Conservation (phyloP, 2,888 invertebrate species). For the Phaedon cochleariae region DNA sequence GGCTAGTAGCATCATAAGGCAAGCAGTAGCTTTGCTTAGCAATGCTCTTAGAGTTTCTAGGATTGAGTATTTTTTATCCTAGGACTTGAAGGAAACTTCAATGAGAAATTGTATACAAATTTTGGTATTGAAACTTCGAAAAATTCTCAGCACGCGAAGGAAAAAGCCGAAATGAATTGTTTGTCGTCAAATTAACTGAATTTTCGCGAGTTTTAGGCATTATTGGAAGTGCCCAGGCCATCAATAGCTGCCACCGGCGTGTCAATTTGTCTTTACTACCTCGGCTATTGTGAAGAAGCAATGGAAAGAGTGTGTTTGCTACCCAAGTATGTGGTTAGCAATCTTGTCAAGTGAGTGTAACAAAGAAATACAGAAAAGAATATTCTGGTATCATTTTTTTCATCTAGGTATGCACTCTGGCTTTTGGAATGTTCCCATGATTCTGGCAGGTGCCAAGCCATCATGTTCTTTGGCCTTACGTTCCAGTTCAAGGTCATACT, state of each 20-base stretch:
- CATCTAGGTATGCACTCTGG: conserved; percentile 87
- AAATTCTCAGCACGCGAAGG: no score
- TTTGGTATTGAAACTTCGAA: no score
- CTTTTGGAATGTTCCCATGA: conserved; percentile 91
- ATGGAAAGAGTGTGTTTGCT: conserved; percentile 95
- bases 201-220: conserved; percentile 60
- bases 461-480: conserved; percentile 96
- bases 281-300: conserved; percentile 96
- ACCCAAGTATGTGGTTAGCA: conserved; percentile 78
- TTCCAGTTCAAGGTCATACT: conserved; percentile 93
- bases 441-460: conserved; percentile 96
- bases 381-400: no score
- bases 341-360: conserved; percentile 73
- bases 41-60: no score
- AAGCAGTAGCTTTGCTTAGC: no score
- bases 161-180: neutral
- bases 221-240: conserved; percentile 90
- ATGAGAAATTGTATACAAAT: no score
- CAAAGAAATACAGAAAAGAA: no score
- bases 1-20: no score
- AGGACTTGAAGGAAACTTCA: no score
- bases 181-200: conserved; percentile 29
- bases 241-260: conserved; percentile 97
- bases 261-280: conserved; percentile 94
- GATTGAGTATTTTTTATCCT: no score